A percentile compares a stretch with the other conserved stretches of the same genome.
Conservation (phyloP, 2,113 vertebrate genomes). For the Rousettus leschenaultii region DNA sequence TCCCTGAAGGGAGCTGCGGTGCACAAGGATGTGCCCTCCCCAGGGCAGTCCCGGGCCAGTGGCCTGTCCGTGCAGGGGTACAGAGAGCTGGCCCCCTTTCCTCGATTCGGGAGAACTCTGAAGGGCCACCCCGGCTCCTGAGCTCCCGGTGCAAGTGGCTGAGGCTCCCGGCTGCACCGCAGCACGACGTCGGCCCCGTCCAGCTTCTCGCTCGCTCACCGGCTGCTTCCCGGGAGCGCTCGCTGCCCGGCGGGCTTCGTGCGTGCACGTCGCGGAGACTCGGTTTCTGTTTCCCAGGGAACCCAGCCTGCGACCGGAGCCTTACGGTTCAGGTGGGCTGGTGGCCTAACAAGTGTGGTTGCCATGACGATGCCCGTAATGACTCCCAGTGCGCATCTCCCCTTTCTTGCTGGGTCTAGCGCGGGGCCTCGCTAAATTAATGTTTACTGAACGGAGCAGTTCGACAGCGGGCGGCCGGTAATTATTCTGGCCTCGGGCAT, state of each 20-base stretch:
- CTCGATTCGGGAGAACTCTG: not conserved
- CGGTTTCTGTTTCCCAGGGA: not conserved
- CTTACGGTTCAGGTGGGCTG: not conserved
- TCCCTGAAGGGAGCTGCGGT: not conserved
- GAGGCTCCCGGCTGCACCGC: not conserved
- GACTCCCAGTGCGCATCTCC: not conserved
- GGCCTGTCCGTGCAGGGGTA: not conserved
- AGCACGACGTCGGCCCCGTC: not conserved
- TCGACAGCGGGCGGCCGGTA: not conserved
- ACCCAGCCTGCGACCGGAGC: not conserved
- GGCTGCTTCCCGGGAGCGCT: not conserved
- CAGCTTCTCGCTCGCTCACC: not conserved
- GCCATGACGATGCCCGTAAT: not conserved
- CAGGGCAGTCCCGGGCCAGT: accelerated
- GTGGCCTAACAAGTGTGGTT: not conserved
- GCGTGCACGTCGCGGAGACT: not conserved
- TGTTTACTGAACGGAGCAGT: not conserved
- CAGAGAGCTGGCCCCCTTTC: not conserved
- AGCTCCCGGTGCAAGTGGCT: not conserved
- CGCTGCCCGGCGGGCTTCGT: not conserved
- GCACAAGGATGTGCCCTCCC: no score
- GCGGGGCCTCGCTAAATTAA: not conserved
- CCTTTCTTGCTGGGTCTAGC: not conserved
- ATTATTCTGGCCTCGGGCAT: not conserved
- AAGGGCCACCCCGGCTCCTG: not conserved